Evolutionary conservation across 2,797 vertebrate genomes (phyloP), one percentile per base, ranked within the genome.

Genomic region (Protosalanx chinensis): DNA sequence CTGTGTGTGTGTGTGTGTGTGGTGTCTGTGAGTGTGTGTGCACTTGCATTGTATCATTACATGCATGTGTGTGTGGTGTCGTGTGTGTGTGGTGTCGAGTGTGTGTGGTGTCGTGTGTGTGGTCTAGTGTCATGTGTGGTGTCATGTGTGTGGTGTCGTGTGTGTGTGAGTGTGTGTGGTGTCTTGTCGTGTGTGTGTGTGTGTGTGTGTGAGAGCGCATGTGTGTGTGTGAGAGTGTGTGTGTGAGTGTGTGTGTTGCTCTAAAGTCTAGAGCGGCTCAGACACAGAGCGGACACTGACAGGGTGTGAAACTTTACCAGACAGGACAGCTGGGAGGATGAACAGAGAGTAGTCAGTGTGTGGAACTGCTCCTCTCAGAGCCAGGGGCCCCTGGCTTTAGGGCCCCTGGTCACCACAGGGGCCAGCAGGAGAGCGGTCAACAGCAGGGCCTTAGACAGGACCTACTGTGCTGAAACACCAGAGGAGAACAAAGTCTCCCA

Each of bases 281-380:
- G 4, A 63, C 66, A 81, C 70, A 74, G 74, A 12, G 64, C 60
- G 29, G 74, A 85, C 68, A 72, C 64, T 30, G 66, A 60, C 71
- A 72, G 73, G 62, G 74, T 88, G 85, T 89, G 88, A 88, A 88
- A 88, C 67, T 66, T 68, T 77, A 84, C 53, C 41, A 82, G 88
- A 88, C 86, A 86, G 83, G 82, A 80, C 82, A 78, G 81, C 83
- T 78, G 82, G 64, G 83, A 80, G 74, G 64, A 29, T 78, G 67
- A 81, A 67, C 74, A 79, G 78, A 82, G 69, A 82, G 46, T 78
- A 62, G 75, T 64, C 35, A 35, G 32, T 57, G 62, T 71, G 70
- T 64, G 35, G 71, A 63, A 32, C n/a, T 37, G 64, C 56, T 74
- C 12, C 16, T 60, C 69, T 68, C 61, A 3, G 16, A 16, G 57